These are phyloP conservation scores for Artemia sp. DNA, from an alignment of 2,888 invertebrate genomes.

Conservation along the genomic window DNA sequence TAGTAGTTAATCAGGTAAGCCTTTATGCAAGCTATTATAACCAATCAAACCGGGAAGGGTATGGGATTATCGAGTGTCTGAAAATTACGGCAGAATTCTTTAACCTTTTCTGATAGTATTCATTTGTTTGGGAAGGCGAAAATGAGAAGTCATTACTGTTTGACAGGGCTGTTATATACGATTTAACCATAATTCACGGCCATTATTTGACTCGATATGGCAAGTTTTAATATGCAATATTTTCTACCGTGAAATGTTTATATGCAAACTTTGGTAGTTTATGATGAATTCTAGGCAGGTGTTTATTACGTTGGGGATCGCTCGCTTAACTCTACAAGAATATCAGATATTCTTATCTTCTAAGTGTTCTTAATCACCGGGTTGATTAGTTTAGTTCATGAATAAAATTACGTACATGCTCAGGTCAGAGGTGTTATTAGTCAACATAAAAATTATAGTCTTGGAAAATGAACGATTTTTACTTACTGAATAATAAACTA, in stretches of 20 bases:
- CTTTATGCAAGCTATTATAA: conserved; percentile 6
- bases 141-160: conserved; percentile 15
- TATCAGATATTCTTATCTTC: background rate
- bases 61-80: background rate
- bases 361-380: conserved; percentile 11
- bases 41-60: conserved; percentile 9
- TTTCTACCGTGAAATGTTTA: background rate
- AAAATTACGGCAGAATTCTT: conserved; percentile 12
- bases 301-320: conserved; percentile 13
- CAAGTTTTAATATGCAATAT: conserved; percentile 13
- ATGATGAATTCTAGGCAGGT: background rate
- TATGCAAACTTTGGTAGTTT: background rate
- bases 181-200: conserved; percentile 11
- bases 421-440: too few relatives aligned
- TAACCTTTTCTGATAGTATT: conserved; percentile 11
- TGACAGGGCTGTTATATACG: conserved; percentile 10
- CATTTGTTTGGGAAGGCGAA: conserved; percentile 14
- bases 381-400: background rate
- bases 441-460: too few relatives aligned
- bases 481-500: too few relatives aligned
- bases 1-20: conserved; percentile 9
- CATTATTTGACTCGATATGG: conserved; percentile 12
- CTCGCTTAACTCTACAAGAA: background rate
- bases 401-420: too few relatives aligned
- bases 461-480: too few relatives aligned